These are phyloP conservation scores for Zygogramma bicolorata DNA, from an alignment of 2,888 invertebrate genomes.

Conservation along the genomic window DNA sequence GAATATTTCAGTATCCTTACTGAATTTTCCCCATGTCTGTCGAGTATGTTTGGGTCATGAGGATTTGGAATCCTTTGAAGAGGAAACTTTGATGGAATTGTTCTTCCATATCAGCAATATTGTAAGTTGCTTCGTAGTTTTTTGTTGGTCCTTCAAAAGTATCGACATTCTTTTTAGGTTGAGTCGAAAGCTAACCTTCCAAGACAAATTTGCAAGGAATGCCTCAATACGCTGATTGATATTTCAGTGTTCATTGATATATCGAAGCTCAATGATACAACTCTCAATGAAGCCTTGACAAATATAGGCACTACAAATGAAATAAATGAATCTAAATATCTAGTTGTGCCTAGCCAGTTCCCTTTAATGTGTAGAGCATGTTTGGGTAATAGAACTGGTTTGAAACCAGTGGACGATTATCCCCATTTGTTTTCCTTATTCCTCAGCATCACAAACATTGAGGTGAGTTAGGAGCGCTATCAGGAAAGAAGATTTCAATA, in stretches of 20 bases:
- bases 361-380: not conserved
- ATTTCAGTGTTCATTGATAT: slow-evolving; percentile 1
- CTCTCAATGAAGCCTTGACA: not conserved
- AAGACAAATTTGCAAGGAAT: not conserved
- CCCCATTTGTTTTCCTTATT: not conserved
- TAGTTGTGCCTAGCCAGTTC: not conserved
- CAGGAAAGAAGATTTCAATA: no score
- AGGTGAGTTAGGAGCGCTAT: no score
- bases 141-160: no score
- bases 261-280: not conserved
- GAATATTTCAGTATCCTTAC: not conserved
- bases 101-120: not conserved
- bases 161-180: no score
- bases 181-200: not conserved
- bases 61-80: not conserved
- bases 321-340: not conserved
- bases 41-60: not conserved
- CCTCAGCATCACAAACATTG: not conserved
- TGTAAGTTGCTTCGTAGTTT: not conserved
- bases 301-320: not conserved
- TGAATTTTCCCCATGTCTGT: not conserved
- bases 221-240: not conserved
- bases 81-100: not conserved
- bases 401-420: not conserved
- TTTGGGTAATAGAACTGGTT: not conserved